Evolutionary conservation across 1,140 invertebrate species (phyloP), one percentile per base, ranked within the genome.

Genomic region (Eupeodes corollae): DNA sequence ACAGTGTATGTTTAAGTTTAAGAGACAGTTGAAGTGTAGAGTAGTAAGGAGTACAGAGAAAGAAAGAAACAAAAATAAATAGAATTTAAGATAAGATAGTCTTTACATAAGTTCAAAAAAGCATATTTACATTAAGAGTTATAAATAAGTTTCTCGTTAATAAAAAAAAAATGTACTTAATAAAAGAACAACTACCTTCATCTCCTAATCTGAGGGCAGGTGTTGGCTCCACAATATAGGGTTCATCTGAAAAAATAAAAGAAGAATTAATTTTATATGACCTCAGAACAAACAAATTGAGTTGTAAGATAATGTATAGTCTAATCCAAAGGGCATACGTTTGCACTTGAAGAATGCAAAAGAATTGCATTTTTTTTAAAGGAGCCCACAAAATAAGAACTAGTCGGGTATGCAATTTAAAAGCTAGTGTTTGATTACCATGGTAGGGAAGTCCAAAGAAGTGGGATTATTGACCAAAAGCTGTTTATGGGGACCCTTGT

Each of bases 21-120:
- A 26, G 53, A 51, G 49, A 59, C 50, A 56, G 30, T 8, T 40
- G 42, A 44, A 35, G 44, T 42, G 21, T 34, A 52, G 38, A 45
- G 6, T 6, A 8, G 12, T 43, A 41, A 43, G n/a, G 38, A 8
- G 14, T 46, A 45, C 14, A 35, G 13, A 45, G 13, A 37, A 62
- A 58, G 57, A 62, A 49, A 59, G 51, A 60, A 51, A 60, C 50
- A 57, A 52, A 18, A 18, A 19, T 12, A 37, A 3, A 58, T 51
- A 49, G 35, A 46, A 49, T 44, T 37, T 50, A 16, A 55, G 45
- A 41, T 52, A 35, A 44, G 19, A 6, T 41, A 14, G 40, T 34
- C 37, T 19, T 45, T 40, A 15, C 34, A 38, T 12, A 41, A 43
- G 33, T 40, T 21, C 6, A 13, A 47, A 39, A 41, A 14, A 46